Conservation (phyloP, 2,797 vertebrate species). For the Takifugu ocellatus region DNA sequence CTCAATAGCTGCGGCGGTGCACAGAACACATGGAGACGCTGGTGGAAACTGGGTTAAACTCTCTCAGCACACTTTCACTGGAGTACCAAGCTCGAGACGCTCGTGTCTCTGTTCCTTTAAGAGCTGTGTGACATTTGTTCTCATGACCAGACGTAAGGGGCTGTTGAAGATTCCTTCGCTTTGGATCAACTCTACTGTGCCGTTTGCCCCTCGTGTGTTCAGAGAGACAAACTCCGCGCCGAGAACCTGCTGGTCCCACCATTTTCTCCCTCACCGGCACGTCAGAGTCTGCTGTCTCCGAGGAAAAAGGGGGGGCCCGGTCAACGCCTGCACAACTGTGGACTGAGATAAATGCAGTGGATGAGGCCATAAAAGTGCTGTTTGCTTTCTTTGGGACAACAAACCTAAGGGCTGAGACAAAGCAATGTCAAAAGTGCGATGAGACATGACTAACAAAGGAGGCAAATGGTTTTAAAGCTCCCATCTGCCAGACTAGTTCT, state of each 20-base stretch:
- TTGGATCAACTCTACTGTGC: too few relatives aligned
- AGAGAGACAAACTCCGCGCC: background rate
- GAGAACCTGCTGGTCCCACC: background rate
- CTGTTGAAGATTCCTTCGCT: too few relatives aligned
- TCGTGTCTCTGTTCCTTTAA: background rate
- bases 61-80: conserved; percentile 10
- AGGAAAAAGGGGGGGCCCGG: background rate
- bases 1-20: conserved; percentile 32
- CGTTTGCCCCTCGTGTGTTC: too few relatives aligned
- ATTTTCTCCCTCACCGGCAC: background rate
- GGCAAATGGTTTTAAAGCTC: conserved; percentile 56
- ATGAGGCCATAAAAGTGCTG: conserved; percentile 65
- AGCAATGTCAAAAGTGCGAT: conserved; percentile 66
- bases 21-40: conserved; percentile 20
- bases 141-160: too few relatives aligned
- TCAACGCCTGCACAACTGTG: conserved; percentile 54
- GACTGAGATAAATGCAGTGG: conserved; percentile 59
- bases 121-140: too few relatives aligned
- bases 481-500: conserved; percentile 55
- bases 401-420: conserved; percentile 60
- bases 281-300: background rate
- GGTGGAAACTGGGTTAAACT: conserved; percentile 54
- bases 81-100: background rate
- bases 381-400: conserved; percentile 65
- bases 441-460: conserved; percentile 70